Conservation (phyloP, 2,797 vertebrate genomes). For the Borostomias antarcticus region DNA sequence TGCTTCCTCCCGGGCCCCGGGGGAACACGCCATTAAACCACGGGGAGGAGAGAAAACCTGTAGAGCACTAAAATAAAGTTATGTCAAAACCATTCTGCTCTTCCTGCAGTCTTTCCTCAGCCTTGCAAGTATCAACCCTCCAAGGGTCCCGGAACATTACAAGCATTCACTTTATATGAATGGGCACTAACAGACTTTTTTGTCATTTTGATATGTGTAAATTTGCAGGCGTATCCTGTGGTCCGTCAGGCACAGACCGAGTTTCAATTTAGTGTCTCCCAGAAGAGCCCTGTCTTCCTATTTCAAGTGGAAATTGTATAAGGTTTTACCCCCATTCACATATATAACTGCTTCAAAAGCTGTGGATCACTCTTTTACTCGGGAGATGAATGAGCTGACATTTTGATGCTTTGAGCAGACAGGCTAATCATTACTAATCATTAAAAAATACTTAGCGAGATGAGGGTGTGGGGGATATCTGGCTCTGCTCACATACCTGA, state of each 20-base stretch:
- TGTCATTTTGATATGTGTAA: constrained; percentile 91
- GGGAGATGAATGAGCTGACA: constrained; percentile 81
- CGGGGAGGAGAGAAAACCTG: constrained; percentile 89
- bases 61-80: constrained; percentile 90
- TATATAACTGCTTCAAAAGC: constrained; percentile 81
- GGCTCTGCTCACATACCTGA: not conserved
- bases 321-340: constrained; percentile 64
- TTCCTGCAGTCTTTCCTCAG: constrained; percentile 89
- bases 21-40: constrained; percentile 91
- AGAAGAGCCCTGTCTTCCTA: constrained; percentile 84
- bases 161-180: constrained; percentile 94
- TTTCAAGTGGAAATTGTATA: constrained; percentile 87
- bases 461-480: constrained; percentile 24
- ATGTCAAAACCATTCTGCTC: constrained; percentile 98
- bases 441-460: constrained; percentile 63
- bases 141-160: constrained; percentile 89
- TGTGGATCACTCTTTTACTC: constrained; percentile 68
- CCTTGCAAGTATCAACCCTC: constrained; percentile 87
- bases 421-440: constrained; percentile 73
- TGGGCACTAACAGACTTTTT: constrained; percentile 99
- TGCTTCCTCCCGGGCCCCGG: constrained; percentile 88
- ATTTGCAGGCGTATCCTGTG: constrained; percentile 99
- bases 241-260: constrained; percentile 93
- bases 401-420: constrained; percentile 82
- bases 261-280: constrained; percentile 99